A percentile compares a stretch with the other conserved stretches of the same genome.
phyloP scores from a whole-genome alignment of 2,797 vertebrate genomes.

The Sitta carolinensis region DNA sequence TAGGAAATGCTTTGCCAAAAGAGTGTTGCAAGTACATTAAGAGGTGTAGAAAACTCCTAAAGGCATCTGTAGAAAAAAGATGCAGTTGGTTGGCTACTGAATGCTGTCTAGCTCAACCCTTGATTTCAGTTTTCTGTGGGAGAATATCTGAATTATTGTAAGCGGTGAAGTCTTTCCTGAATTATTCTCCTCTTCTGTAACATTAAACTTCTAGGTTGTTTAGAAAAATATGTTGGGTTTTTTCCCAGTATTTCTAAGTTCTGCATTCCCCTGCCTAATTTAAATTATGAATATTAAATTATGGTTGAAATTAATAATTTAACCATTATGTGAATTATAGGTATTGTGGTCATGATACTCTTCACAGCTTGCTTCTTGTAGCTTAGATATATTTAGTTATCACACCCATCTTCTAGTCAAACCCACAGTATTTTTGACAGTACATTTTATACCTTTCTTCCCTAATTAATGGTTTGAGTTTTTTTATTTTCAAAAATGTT shows the following conservation, averaged over 20 bases:
- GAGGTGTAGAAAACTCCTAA: background rate
- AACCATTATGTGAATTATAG: background rate
- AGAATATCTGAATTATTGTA: background rate
- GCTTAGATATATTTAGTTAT: background rate
- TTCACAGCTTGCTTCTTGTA: background rate
- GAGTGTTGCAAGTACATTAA: background rate
- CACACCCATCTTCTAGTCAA: background rate
- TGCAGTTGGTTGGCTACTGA: background rate
- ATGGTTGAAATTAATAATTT: background rate
- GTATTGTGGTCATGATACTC: accelerated
- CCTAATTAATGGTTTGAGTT: background rate
- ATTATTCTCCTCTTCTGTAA: background rate
- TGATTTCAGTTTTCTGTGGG: background rate
- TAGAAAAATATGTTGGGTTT: accelerated
- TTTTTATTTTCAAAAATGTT: background rate
- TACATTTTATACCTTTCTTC: background rate
- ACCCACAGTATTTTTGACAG: background rate
- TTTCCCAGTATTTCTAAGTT: background rate
- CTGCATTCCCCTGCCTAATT: background rate
- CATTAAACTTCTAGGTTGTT: background rate
- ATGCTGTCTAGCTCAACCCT: background rate
- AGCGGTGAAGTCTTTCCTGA: background rate
- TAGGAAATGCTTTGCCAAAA: background rate
- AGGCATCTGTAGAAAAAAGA: background rate
- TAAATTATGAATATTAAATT: background rate